phyloP scores from a whole-genome alignment of 2,113 vertebrate species.

The Ciconia maguari region DNA sequence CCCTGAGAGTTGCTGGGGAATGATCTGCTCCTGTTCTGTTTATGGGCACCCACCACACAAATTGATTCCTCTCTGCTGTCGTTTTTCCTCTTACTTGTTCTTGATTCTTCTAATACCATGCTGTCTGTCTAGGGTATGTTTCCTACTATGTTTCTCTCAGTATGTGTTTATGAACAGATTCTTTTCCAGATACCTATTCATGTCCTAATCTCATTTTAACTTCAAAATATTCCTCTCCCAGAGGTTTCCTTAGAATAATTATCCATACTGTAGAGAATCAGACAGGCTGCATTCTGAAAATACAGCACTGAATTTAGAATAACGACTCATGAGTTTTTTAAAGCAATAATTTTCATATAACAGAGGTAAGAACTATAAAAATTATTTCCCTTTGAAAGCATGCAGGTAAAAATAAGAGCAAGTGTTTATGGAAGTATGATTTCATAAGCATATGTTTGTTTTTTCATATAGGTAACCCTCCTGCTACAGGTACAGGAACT shows the following conservation, averaged over 20 bases:
- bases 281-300: background rate
- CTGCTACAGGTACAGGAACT: constrained; percentile 91
- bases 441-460: background rate
- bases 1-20: background rate
- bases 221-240: constrained; percentile 32
- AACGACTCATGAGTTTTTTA: background rate
- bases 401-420: background rate
- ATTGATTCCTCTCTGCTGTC: background rate
- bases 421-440: background rate
- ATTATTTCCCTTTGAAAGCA: background rate
- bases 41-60: background rate
- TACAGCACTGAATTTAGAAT: background rate
- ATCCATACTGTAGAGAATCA: background rate
- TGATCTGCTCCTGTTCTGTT: background rate
- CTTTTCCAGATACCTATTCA: constrained; percentile 2
- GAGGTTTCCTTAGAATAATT: constrained; percentile 21
- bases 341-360: background rate
- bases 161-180: background rate
- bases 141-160: background rate
- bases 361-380: background rate
- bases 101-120: background rate
- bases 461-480: constrained; percentile 79
- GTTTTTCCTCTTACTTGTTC: background rate
- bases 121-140: background rate
- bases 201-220: background rate